Percentiles rank a stretch among this genome's conserved stretches.
Conservation (phyloP, 2,888 invertebrate genomes). For the Apodemia duryi region DNA sequence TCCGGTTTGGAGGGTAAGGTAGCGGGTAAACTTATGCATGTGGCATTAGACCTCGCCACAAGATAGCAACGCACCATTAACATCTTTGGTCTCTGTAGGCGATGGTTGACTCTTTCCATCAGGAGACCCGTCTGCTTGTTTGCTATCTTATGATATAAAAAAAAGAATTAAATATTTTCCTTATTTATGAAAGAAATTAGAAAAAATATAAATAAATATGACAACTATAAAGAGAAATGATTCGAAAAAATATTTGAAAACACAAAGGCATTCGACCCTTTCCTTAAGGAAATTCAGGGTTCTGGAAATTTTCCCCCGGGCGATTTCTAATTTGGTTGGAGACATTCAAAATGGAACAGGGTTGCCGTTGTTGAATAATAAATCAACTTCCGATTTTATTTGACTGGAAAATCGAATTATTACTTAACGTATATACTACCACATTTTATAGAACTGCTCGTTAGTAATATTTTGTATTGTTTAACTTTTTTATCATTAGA, state of each 20-base stretch:
- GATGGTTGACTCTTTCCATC: no score
- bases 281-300: constrained; percentile 3
- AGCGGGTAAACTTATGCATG: no score
- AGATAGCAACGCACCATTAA: no score
- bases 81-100: no score
- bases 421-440: neutral
- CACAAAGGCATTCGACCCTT: neutral
- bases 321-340: constrained; percentile 8
- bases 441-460: neutral
- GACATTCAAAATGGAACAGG: constrained; percentile 7
- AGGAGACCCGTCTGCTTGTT: no score
- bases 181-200: neutral
- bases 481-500: no score
- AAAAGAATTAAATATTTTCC: neutral
- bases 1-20: no score
- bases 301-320: constrained; percentile 2
- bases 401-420: constrained; percentile 5
- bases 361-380: constrained; percentile 4
- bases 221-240: neutral
- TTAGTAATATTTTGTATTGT: neutral
- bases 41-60: no score
- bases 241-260: constrained; percentile 3
- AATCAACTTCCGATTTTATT: constrained; percentile 7
- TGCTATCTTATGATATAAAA: no score
- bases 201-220: neutral